Evolutionary conservation across 92 coral and sea anemone species (phyloP).

Genomic region (Bergia puertoricense): DNA sequence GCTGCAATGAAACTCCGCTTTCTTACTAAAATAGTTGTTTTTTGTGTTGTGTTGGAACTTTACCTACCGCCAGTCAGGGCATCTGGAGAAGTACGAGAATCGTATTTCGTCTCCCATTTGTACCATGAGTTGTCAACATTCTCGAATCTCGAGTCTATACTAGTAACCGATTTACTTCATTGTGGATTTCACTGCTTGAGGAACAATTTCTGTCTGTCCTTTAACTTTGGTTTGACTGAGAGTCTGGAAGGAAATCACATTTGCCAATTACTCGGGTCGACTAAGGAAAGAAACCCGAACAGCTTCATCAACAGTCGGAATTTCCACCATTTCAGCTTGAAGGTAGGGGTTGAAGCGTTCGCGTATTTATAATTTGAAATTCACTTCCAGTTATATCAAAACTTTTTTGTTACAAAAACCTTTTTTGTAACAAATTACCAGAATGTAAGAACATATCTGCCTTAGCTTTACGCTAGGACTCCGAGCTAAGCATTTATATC

Average conservation of each 20-base stretch:
- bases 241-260: not conserved
- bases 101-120: conserved; percentile 4
- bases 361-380: no score
- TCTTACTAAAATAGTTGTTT: not conserved
- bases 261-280: conserved; percentile 1
- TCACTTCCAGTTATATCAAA: no score
- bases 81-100: not conserved
- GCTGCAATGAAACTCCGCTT: not conserved
- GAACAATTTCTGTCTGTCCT: conserved; percentile 8
- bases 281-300: not conserved
- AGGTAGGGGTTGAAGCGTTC: not conserved
- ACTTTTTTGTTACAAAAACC: no score
- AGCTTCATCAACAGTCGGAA: not conserved
- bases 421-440: no score
- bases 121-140: not conserved
- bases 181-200: conserved; percentile 9
- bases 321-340: conserved; percentile 2
- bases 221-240: not conserved
- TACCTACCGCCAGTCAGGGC: not conserved
- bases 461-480: no score
- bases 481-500: no score
- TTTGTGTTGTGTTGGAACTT: not conserved
- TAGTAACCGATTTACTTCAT: conserved; percentile 9
- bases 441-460: no score
- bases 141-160: not conserved